These are phyloP conservation scores for Chaetodon trifascialis DNA, from an alignment of 2,113 vertebrate genomes.

Conservation along the genomic window DNA sequence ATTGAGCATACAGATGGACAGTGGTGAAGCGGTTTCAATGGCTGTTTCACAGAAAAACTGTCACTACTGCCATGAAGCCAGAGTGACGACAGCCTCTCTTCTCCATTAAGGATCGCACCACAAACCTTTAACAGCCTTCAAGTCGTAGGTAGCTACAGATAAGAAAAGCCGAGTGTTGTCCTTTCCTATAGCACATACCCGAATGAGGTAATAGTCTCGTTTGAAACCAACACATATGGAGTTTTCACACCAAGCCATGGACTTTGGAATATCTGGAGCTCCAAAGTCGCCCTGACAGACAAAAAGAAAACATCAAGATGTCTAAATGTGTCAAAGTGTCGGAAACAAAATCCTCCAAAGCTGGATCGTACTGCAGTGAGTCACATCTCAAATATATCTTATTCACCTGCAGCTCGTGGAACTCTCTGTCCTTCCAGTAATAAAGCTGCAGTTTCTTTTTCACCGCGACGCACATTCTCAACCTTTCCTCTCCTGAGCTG, in stretches of 20 bases:
- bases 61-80: not conserved
- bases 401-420: conserved; percentile 93
- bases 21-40: not conserved
- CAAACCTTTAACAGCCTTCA: not conserved
- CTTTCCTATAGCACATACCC: conserved; percentile 82
- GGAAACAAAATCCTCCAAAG: not conserved
- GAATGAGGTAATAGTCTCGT: conserved; percentile 97
- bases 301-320: conserved; percentile 15
- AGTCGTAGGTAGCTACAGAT: not conserved
- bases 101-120: not conserved
- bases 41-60: not conserved
- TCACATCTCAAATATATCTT: not conserved
- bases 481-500: conserved; percentile 88
- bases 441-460: conserved; percentile 96
- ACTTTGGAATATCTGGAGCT: conserved; percentile 96
- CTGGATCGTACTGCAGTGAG: conserved; percentile 12
- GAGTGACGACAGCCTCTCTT: not conserved
- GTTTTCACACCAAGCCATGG: conserved; percentile 99
- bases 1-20: not conserved
- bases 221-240: conserved; percentile 99
- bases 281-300: conserved; percentile 91
- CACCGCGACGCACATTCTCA: conserved; percentile 97
- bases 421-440: conserved; percentile 98
- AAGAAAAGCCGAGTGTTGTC: not conserved
- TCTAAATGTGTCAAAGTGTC: not conserved